phyloP scores from a whole-genome alignment of 2,797 vertebrate genomes.

The Acanthornis magna region DNA sequence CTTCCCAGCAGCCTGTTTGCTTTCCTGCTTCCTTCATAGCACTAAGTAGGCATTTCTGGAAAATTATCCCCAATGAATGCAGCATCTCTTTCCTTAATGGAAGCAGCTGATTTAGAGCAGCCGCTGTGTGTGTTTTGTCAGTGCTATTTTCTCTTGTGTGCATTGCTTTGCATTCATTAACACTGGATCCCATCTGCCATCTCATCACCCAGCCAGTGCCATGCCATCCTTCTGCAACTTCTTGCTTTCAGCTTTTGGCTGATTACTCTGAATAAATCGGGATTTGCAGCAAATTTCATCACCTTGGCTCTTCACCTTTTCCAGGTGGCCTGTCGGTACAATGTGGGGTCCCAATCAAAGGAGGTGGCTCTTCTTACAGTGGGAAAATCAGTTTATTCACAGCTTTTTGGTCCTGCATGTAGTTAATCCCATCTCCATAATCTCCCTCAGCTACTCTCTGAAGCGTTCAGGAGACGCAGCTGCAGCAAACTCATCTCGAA shows the following conservation, averaged over 20 bases:
- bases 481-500: background rate
- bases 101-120: constrained; percentile 60
- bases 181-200: constrained; percentile 41
- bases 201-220: constrained; percentile 13
- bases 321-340: background rate
- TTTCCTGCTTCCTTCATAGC: constrained; percentile 28
- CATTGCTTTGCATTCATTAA: constrained; percentile 61
- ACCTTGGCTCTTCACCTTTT: background rate
- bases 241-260: background rate
- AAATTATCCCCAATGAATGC: constrained; percentile 37
- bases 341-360: background rate
- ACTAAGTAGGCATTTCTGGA: constrained; percentile 50
- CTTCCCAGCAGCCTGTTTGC: constrained; percentile 11
- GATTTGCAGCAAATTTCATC: background rate
- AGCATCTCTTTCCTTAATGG: constrained; percentile 24
- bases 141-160: constrained; percentile 41
- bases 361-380: background rate
- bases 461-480: background rate
- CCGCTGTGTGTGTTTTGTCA: constrained; percentile 8
- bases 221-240: background rate
- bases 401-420: background rate
- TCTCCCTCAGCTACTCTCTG: background rate
- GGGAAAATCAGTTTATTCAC: background rate
- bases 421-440: background rate
- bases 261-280: background rate